phyloP scores from a whole-genome alignment of 2,888 invertebrate genomes.

The Watsonalla cultraria region DNA sequence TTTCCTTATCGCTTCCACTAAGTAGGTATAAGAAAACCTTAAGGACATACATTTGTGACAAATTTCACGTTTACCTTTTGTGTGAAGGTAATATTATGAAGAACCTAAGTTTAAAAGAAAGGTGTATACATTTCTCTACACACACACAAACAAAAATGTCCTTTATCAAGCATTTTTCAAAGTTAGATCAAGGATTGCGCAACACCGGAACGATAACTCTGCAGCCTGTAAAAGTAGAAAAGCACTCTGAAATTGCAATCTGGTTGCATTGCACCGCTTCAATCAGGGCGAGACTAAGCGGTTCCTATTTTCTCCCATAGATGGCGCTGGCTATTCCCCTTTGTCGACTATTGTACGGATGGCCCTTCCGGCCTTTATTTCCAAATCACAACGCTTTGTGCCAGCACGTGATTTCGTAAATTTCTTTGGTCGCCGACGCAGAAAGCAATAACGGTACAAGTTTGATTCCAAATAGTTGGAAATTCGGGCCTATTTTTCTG shows the following conservation, averaged over 20 bases:
- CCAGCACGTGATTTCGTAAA: conserved; percentile 43
- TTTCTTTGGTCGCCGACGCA: conserved; percentile 57
- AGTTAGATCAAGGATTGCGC: too few relatives aligned
- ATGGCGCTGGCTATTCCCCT: conserved; percentile 55
- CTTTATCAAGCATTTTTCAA: too few relatives aligned
- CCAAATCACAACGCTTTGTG: conserved; percentile 42
- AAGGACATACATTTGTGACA: too few relatives aligned
- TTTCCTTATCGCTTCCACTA: too few relatives aligned
- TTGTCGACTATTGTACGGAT: conserved; percentile 41
- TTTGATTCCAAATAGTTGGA: conserved; percentile 32
- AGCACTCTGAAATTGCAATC: conserved; percentile 22
- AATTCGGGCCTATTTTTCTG: conserved; percentile 22
- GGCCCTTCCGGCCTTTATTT: conserved; percentile 60
- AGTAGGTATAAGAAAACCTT: too few relatives aligned
- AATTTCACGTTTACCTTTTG: too few relatives aligned
- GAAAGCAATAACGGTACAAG: conserved; percentile 58
- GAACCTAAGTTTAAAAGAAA: too few relatives aligned
- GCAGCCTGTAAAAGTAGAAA: neutral
- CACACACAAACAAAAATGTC: too few relatives aligned
- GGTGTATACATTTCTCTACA: too few relatives aligned
- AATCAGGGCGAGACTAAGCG: conserved; percentile 56
- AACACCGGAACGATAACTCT: too few relatives aligned
- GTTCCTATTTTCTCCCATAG: conserved; percentile 67
- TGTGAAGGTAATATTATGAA: too few relatives aligned
- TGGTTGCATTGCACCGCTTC: conserved; percentile 23